These are phyloP conservation scores for Craniophora ligustri DNA, from an alignment of 2,888 invertebrate genomes.

Conservation along the genomic window DNA sequence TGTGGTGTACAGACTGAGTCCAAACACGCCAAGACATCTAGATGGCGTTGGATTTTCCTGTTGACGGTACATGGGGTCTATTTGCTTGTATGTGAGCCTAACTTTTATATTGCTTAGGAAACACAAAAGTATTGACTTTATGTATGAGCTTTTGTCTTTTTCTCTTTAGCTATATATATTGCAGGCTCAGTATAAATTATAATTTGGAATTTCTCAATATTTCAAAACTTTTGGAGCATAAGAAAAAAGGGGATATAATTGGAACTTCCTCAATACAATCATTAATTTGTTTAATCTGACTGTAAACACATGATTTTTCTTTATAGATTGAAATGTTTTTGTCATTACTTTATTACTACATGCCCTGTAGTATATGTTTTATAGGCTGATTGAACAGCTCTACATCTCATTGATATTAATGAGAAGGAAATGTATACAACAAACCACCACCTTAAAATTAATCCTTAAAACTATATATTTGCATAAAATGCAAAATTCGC, in stretches of 20 bases:
- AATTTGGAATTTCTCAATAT: too few species aligned
- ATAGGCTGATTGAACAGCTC: too few species aligned
- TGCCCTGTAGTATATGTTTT: not conserved
- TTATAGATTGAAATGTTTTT: too few species aligned
- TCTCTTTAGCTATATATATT: too few species aligned
- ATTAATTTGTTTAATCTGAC: constrained; percentile 1
- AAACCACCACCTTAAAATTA: constrained; percentile 43
- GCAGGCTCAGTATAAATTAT: constrained; percentile 21
- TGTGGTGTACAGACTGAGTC: constrained; percentile 96
- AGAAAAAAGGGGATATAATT: too few species aligned
- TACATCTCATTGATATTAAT: not conserved
- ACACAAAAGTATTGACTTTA: constrained; percentile 32
- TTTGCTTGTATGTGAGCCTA: constrained; percentile 38
- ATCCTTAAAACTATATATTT: constrained; percentile 34
- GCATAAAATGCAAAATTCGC: constrained; percentile 30
- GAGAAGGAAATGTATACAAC: too few species aligned
- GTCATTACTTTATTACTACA: too few species aligned
- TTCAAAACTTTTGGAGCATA: too few species aligned
- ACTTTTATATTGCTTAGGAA: constrained; percentile 37
- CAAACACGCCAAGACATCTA: constrained; percentile 98
- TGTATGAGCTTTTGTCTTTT: constrained; percentile 29
- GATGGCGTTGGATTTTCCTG: constrained; percentile 96
- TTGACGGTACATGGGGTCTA: constrained; percentile 54
- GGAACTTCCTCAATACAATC: not conserved
- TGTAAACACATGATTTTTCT: too few species aligned